Conservation (phyloP, 2,113 vertebrate genomes). For the Recurvirostra avosetta region DNA sequence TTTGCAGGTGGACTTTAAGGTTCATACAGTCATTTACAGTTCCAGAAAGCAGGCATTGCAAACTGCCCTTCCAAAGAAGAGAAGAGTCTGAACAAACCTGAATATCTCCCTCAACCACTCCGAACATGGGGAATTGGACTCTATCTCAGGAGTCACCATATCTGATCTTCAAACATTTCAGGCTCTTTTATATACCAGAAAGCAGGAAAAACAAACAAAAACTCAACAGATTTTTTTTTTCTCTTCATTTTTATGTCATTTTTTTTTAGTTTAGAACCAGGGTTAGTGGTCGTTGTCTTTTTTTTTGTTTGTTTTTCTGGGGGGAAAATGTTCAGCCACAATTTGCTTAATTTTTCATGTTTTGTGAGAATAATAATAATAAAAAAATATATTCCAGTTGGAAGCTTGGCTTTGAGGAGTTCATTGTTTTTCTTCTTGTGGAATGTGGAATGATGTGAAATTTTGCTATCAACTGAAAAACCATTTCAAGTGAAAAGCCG, state of each 20-base stretch:
- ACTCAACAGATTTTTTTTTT: not conserved
- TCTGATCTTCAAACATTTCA: not conserved
- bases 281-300: fast-evolving
- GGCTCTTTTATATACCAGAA: not conserved
- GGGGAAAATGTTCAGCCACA: not conserved
- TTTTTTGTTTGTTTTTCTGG: not conserved
- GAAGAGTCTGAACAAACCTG: not conserved
- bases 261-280: not conserved
- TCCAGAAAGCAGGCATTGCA: not conserved
- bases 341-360: not conserved
- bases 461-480: not conserved
- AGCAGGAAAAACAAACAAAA: not conserved
- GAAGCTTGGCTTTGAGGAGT: not conserved
- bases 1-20: not conserved
- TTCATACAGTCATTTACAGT: not conserved
- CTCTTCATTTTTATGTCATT: not conserved
- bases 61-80: not conserved
- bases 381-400: not conserved
- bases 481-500: not conserved
- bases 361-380: not conserved
- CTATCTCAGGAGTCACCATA: not conserved
- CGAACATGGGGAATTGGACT: not conserved
- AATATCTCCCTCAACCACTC: not conserved
- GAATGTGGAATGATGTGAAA: not conserved
- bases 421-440: not conserved